A percentile compares a stretch with the other conserved stretches of the same genome.
phyloP scores from a whole-genome alignment of 2,113 vertebrate species.

The Syrrhaptes paradoxus region DNA sequence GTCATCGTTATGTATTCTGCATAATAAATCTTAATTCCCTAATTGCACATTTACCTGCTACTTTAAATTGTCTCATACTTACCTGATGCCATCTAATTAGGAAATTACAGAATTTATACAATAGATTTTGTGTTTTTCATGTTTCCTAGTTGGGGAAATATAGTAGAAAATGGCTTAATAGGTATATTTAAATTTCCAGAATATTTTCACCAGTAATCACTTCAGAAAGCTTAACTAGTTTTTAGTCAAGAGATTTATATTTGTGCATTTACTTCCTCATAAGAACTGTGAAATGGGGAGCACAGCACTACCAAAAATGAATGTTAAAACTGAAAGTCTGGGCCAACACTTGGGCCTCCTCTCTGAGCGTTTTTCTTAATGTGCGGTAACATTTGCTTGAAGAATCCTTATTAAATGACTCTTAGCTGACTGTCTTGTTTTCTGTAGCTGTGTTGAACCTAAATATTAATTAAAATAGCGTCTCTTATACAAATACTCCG shows the following conservation, averaged over 20 bases:
- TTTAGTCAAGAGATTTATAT: not conserved
- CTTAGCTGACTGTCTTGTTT: not conserved
- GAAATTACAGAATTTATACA: conserved; percentile 64
- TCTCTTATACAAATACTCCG: not conserved
- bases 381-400: not conserved
- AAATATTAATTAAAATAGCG: not conserved
- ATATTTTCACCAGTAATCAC: not conserved
- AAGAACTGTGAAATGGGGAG: not conserved
- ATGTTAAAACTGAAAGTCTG: not conserved
- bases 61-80: conserved; percentile 60
- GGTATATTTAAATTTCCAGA: not conserved
- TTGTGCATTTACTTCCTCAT: not conserved
- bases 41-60: conserved; percentile 68
- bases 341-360: not conserved
- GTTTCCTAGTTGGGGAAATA: conserved; percentile 22
- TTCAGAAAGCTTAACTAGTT: not conserved
- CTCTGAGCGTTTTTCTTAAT: not conserved
- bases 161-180: not conserved
- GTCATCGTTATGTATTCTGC: conserved; percentile 42
- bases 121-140: conserved; percentile 46
- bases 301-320: not conserved
- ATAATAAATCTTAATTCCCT: conserved; percentile 72
- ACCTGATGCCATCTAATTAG: conserved; percentile 62
- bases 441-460: not conserved
- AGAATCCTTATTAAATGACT: not conserved